Percentiles rank a stretch among this genome's conserved stretches.
Evolutionary conservation across 2,113 vertebrate species (phyloP).

Genomic region (Cephalopterus ornatus): DNA sequence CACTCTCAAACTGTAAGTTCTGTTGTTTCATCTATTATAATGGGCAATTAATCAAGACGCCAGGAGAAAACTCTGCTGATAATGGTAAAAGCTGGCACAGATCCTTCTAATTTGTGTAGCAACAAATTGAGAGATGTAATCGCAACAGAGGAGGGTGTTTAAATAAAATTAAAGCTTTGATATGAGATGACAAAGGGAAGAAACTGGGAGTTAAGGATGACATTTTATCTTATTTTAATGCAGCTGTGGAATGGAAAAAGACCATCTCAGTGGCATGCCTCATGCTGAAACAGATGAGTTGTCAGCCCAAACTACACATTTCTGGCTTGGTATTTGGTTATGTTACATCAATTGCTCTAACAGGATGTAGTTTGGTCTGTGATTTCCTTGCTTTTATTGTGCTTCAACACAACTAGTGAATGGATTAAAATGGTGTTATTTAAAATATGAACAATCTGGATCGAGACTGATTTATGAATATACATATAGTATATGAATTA

Average conservation of each 20-base stretch:
- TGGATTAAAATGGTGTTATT: not conserved
- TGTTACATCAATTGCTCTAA: not conserved
- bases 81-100: not conserved
- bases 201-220: not conserved
- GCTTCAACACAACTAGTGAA: not conserved
- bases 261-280: not conserved
- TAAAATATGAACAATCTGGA: not conserved
- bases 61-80: not conserved
- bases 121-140: conserved; percentile 51
- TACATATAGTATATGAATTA: not conserved
- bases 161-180: conserved; percentile 37
- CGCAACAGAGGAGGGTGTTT: not conserved
- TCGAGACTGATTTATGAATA: not conserved
- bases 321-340: not conserved
- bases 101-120: conserved; percentile 23
- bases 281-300: conserved; percentile 9
- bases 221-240: not conserved
- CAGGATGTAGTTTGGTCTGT: not conserved
- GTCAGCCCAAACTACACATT: not conserved
- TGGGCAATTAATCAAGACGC: conserved; percentile 22
- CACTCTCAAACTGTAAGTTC: conserved; percentile 1
- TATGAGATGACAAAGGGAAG: not conserved
- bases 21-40: conserved; percentile 47
- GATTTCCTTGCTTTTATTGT: not conserved
- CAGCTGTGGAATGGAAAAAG: conserved; percentile 1